Percentiles rank a stretch among this genome's conserved stretches.
phyloP scores from a whole-genome alignment of 2,888 invertebrate species.

The Autographa pulchrina region DNA sequence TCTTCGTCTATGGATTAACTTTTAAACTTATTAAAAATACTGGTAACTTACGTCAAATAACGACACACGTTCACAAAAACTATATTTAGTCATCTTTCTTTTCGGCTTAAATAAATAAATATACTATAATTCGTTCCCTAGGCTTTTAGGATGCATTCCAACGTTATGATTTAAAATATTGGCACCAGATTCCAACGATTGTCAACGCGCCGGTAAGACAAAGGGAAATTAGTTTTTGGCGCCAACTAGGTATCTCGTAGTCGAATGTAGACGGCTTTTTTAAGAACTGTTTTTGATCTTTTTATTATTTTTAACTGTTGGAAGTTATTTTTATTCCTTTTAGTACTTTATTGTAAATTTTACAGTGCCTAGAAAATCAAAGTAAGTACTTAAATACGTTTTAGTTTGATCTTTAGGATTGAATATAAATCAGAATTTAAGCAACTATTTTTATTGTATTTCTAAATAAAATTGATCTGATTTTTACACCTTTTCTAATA shows the following conservation, averaged over 20 bases:
- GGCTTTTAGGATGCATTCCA: slow-evolving; percentile 55
- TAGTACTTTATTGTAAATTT: neutral
- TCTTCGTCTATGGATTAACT: neutral
- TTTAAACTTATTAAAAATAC: neutral
- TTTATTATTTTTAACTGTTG: slow-evolving; percentile 6
- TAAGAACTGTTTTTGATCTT: neutral
- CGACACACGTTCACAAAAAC: slow-evolving; percentile 16
- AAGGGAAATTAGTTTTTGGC: slow-evolving; percentile 52
- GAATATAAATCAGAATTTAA: no score
- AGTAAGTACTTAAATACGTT: no score
- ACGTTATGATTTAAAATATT: slow-evolving; percentile 57
- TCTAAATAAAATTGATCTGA: no score
- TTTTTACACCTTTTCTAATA: no score
- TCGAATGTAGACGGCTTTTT: slow-evolving; percentile 2
- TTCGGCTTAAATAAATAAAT: slow-evolving; percentile 4
- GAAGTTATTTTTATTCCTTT: no score
- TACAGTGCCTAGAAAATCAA: no score
- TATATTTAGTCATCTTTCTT: slow-evolving; percentile 27
- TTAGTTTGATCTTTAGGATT: no score
- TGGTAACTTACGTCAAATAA: neutral
- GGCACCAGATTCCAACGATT: slow-evolving; percentile 51
- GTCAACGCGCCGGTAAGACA: slow-evolving; percentile 37
- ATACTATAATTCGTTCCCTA: slow-evolving; percentile 21
- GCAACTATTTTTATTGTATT: no score
- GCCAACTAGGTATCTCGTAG: slow-evolving; percentile 42